These are phyloP conservation scores for Lathronympha strigana DNA, from an alignment of 2,888 invertebrate genomes.

Conservation along the genomic window DNA sequence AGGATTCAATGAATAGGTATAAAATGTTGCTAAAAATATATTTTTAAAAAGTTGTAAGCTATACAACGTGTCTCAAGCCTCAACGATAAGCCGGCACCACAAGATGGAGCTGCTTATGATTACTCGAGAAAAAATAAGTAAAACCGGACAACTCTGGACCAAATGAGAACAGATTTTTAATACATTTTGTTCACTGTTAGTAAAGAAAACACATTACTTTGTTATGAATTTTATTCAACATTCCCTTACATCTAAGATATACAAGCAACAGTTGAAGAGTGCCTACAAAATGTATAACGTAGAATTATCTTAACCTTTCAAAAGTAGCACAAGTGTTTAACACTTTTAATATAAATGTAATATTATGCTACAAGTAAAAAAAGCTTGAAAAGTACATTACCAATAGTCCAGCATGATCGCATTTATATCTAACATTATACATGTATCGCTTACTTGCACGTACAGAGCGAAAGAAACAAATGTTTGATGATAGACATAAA, in stretches of 20 bases:
- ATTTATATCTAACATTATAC: background rate
- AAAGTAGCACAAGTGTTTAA: constrained; percentile 26
- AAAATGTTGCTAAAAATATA: no score
- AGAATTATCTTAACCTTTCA: background rate
- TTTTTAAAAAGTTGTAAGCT: no score
- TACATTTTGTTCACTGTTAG: background rate
- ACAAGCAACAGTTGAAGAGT: constrained; percentile 18
- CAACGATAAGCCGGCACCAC: no score
- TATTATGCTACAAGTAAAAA: constrained; percentile 8
- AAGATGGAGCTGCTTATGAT: no score
- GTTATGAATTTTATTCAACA: constrained; percentile 33
- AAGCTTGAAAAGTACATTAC: background rate
- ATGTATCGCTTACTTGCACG: background rate
- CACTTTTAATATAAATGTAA: constrained; percentile 16
- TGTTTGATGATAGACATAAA: no score
- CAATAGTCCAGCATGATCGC: background rate
- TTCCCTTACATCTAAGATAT: constrained; percentile 35
- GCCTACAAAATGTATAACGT: constrained; percentile 4
- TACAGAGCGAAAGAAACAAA: no score
- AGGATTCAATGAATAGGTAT: no score
- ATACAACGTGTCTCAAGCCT: no score
- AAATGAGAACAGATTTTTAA: background rate
- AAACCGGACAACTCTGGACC: background rate
- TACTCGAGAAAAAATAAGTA: no score
- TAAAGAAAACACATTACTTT: constrained; percentile 8